Evolutionary conservation across 92 coral and sea anemone genomes (phyloP).

Genomic region (Phenganax stokvisi): DNA sequence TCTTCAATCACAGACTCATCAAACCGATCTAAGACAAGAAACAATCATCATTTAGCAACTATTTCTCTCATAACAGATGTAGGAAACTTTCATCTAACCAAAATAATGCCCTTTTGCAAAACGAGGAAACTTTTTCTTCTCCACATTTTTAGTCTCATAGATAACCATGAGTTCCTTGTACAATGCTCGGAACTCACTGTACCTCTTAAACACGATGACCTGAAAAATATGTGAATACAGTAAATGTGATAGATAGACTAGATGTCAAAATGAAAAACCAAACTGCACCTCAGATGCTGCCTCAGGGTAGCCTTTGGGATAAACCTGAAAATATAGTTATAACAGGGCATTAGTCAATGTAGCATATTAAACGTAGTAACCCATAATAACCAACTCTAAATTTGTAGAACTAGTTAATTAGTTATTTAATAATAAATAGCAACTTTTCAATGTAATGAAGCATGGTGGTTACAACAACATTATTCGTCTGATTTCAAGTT

Average conservation of each 20-base stretch:
- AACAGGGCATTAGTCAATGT: not conserved
- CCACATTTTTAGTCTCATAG: slow-evolving; percentile 45
- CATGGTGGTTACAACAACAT: not conserved
- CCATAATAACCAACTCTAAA: not conserved
- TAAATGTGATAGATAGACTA: not conserved
- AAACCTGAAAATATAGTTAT: slow-evolving; percentile 49
- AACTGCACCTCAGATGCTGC: slow-evolving; percentile 66
- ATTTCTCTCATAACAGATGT: too few relatives aligned
- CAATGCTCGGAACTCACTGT: slow-evolving; percentile 73
- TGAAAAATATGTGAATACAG: slow-evolving; percentile 19
- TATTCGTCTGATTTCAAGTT: not conserved
- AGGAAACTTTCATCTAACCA: slow-evolving; percentile 49
- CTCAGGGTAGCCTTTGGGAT: slow-evolving; percentile 70
- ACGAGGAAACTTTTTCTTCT: slow-evolving; percentile 59
- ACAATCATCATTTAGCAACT: not conserved
- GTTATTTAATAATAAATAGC: not conserved
- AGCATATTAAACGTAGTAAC: not conserved
- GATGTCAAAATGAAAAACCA: not conserved
- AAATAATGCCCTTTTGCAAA: slow-evolving; percentile 86
- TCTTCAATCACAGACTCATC: slow-evolving; percentile 92
- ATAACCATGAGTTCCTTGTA: slow-evolving; percentile 71
- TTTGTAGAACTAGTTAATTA: not conserved
- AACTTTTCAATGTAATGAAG: not conserved
- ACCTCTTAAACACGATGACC: slow-evolving; percentile 88
- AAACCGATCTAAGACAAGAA: slow-evolving; percentile 66